phyloP scores from a whole-genome alignment of 2,113 vertebrate species.

The Cyrtonyx montezumae region DNA sequence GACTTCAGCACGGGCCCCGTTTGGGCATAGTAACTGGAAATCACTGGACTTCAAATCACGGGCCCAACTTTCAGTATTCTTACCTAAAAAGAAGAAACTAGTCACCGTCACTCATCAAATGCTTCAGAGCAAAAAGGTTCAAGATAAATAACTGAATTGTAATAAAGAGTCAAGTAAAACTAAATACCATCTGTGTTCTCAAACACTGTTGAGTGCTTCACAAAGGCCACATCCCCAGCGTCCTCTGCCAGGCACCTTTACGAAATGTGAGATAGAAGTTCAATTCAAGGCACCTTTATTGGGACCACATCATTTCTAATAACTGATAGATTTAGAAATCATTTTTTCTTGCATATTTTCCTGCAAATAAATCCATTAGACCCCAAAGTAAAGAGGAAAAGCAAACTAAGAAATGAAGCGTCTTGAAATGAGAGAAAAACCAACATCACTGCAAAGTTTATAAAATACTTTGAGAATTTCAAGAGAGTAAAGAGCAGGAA shows the following conservation, averaged over 20 bases:
- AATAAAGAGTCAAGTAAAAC: not conserved
- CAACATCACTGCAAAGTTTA: not conserved
- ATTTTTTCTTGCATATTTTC: not conserved
- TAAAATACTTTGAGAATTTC: not conserved
- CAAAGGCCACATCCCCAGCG: constrained; percentile 91
- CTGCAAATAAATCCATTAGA: not conserved
- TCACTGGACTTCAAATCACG: constrained; percentile 74
- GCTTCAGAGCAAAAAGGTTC: not conserved
- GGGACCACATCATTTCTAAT: not conserved
- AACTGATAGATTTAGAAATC: not conserved
- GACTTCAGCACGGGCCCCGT: constrained; percentile 86
- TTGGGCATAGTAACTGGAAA: constrained; percentile 92
- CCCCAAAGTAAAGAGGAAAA: not conserved
- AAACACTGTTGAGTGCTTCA: constrained; percentile 91
- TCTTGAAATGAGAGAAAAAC: not conserved
- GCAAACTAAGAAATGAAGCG: not conserved
- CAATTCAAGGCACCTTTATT: not conserved
- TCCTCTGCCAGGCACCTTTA: constrained; percentile 86
- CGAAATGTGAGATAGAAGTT: not conserved
- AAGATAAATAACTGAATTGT: not conserved
- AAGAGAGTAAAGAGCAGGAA: not conserved
- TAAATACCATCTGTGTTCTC: constrained; percentile 89
- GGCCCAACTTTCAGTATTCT: constrained; percentile 84
- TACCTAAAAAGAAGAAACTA: constrained; percentile 74
- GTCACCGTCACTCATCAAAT: not conserved